phyloP scores from a whole-genome alignment of 2,888 invertebrate species.

The Tineola bisselliella region DNA sequence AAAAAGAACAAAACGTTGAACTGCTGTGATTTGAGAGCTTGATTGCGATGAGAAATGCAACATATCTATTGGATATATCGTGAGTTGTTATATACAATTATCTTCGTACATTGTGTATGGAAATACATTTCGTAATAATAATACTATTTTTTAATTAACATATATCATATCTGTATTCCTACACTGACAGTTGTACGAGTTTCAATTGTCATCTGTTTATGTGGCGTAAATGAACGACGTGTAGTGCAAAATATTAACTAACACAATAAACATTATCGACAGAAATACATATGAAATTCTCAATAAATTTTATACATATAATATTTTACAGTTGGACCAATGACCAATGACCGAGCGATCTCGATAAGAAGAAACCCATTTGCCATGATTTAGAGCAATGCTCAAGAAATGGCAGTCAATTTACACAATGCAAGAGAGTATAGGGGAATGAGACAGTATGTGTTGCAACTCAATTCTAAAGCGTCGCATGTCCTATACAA shows the following conservation, averaged over 20 bases:
- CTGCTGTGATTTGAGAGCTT: not conserved
- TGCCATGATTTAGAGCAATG: slow-evolving; percentile 52
- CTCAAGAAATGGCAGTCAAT: slow-evolving; percentile 49
- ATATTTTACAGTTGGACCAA: slow-evolving; percentile 22
- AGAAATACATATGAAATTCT: not conserved
- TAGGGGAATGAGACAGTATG: not conserved
- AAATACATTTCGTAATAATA: too few species aligned
- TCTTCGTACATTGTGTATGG: not conserved
- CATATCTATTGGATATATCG: not conserved
- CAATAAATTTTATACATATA: not conserved
- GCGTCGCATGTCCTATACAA: too few species aligned
- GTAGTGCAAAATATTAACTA: too few species aligned
- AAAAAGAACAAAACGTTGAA: slow-evolving; percentile 4
- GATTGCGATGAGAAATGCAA: not conserved
- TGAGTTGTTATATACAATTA: not conserved
- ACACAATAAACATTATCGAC: too few species aligned
- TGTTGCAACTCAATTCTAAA: not conserved
- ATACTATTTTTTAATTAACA: too few species aligned
- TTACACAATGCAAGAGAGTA: slow-evolving; percentile 30
- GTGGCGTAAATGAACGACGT: too few species aligned
- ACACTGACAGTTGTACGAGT: too few species aligned
- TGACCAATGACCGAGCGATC: slow-evolving; percentile 39
- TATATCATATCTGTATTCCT: too few species aligned
- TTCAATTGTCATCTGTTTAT: too few species aligned
- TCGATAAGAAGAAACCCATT: slow-evolving; percentile 43